Conservation (phyloP, 2,113 vertebrate species). For the Acanthochromis polyacanthus region DNA sequence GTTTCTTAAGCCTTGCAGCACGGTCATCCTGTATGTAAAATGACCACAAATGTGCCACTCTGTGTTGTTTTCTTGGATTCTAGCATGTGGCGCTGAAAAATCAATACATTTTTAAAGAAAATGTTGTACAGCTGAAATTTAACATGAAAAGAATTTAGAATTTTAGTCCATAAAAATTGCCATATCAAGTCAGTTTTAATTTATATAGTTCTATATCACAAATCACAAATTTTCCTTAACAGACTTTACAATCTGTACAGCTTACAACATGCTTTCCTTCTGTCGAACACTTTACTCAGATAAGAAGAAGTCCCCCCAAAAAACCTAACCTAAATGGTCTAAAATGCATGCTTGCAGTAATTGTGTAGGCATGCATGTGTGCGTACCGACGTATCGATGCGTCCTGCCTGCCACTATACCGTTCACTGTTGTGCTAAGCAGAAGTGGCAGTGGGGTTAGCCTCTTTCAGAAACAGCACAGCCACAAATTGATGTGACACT, state of each 20-base stretch:
- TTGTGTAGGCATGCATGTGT: slow-evolving; percentile 13
- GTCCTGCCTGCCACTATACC: slow-evolving; percentile 65
- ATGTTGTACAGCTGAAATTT: neutral
- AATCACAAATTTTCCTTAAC: neutral
- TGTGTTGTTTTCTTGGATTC: neutral
- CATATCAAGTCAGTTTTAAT: neutral
- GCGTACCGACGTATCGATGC: slow-evolving; percentile 48
- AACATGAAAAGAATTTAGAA: slow-evolving; percentile 12
- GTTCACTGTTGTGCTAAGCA: slow-evolving; percentile 70
- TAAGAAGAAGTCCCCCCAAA: neutral
- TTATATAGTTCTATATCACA: neutral
- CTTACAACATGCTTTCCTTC: neutral
- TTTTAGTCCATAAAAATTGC: neutral
- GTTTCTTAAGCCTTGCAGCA: neutral
- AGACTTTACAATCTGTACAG: neutral
- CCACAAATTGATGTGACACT: slow-evolving; percentile 83
- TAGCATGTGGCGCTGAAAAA: neutral
- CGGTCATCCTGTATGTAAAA: slow-evolving; percentile 4
- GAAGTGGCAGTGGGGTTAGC: slow-evolving; percentile 83
- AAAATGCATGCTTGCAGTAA: neutral
- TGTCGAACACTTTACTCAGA: neutral
- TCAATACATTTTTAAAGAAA: neutral
- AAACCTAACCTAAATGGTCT: neutral
- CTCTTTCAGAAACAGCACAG: slow-evolving; percentile 81
- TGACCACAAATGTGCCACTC: neutral